Conservation (phyloP, 2,888 invertebrate genomes). For the Rotaria sp. region DNA sequence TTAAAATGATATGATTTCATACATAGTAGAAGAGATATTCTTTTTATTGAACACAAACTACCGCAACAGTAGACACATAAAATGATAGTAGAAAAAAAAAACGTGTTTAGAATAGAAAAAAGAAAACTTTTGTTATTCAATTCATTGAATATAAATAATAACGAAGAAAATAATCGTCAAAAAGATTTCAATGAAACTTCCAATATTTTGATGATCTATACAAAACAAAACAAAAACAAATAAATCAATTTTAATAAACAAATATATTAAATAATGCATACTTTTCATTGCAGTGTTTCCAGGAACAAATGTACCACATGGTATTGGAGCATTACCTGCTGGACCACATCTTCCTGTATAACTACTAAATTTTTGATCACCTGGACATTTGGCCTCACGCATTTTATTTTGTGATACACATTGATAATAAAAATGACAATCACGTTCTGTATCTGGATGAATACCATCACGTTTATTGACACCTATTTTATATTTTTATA, state of each 20-base stretch:
- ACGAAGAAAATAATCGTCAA: background rate
- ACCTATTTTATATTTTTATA: background rate
- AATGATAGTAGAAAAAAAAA: constrained; percentile 2
- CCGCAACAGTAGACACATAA: background rate
- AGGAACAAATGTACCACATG: constrained; percentile 33
- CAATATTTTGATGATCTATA: background rate
- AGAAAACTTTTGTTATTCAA: background rate
- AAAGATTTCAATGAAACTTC: background rate
- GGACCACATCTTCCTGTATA: constrained; percentile 33
- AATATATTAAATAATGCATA: background rate
- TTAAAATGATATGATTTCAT: no score
- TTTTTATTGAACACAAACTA: background rate
- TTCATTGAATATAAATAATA: background rate
- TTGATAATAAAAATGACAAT: constrained; percentile 35
- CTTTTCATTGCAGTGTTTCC: background rate
- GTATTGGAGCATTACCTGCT: constrained; percentile 5
- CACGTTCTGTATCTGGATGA: constrained; percentile 38
- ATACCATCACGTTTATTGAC: constrained; percentile 35
- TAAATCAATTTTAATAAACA: background rate
- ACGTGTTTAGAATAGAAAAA: background rate
- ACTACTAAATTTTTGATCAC: constrained; percentile 35
- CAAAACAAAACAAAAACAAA: background rate
- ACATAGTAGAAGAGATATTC: no score
- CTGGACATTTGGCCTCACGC: constrained; percentile 36
- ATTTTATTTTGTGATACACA: constrained; percentile 33